A percentile compares a stretch with the other conserved stretches of the same genome.
Conservation (phyloP, 1,140 invertebrate genomes). For the Drosophila nigrodunni region DNA sequence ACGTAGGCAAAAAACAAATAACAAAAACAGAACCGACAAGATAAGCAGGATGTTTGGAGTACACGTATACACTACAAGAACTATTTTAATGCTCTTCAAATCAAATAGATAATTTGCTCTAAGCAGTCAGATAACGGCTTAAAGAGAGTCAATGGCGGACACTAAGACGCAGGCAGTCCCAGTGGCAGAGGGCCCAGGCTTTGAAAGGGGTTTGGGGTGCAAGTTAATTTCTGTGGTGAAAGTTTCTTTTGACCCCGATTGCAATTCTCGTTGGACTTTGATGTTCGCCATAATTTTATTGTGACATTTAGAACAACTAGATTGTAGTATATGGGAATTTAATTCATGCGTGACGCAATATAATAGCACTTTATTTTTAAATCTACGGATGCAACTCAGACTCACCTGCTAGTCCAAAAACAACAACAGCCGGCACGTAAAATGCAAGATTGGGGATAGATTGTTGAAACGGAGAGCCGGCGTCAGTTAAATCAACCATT, state of each 20-base stretch:
- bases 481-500: conserved; percentile 87
- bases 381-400: background rate
- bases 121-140: conserved; percentile 45
- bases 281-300: background rate
- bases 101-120: conserved; percentile 37
- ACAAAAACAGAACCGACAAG: conserved; percentile 28
- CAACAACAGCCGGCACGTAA: conserved; percentile 90
- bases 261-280: conserved; percentile 11
- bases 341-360: conserved; percentile 46
- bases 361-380: background rate
- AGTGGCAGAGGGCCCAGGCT: background rate
- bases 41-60: conserved; percentile 30
- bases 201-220: background rate
- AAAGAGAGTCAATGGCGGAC: conserved; percentile 24
- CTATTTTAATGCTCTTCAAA: conserved; percentile 26
- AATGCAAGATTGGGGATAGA: conserved; percentile 92
- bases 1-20: conserved; percentile 53
- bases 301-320: background rate
- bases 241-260: conserved; percentile 61
- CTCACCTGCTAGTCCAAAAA: conserved; percentile 90
- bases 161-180: background rate
- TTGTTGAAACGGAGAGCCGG: conserved; percentile 88
- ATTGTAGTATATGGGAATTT: background rate
- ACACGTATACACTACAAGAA: conserved; percentile 54
- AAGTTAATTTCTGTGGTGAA: conserved; percentile 55